A percentile compares a stretch with the other conserved stretches of the same genome.
Evolutionary conservation across 2,113 vertebrate species (phyloP).

Genomic region (Tragulus kanchil): DNA sequence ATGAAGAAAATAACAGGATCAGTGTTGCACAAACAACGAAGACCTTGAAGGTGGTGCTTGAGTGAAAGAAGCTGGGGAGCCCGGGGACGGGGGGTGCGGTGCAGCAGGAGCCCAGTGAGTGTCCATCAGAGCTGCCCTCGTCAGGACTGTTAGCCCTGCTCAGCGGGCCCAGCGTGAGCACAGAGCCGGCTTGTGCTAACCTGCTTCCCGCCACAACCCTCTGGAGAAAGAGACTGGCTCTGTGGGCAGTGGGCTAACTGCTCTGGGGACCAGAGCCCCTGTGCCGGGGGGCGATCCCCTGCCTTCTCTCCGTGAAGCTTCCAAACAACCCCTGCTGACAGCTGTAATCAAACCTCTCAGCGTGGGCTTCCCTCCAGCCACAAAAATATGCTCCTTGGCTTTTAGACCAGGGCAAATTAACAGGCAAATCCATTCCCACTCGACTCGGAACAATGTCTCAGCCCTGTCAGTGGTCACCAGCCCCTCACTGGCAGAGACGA

Average conservation of each 20-base stretch:
- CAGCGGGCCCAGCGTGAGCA: not conserved
- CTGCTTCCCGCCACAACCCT: not conserved
- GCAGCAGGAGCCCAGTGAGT: not conserved
- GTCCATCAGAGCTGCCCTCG: fast-evolving
- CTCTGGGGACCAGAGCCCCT: not conserved
- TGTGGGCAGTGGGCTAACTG: not conserved
- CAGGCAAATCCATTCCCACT: not conserved
- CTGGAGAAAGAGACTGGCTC: fast-evolving
- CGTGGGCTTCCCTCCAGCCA: not conserved
- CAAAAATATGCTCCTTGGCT: not conserved
- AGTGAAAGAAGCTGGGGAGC: fast-evolving
- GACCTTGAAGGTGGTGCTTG: not conserved
- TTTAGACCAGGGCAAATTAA: not conserved
- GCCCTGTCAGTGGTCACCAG: not conserved
- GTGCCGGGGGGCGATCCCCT: not conserved
- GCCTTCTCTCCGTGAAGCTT: not conserved
- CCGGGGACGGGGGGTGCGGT: fast-evolving
- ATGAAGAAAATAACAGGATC: not conserved
- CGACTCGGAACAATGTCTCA: not conserved
- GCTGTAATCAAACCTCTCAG: not conserved
- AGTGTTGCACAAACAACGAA: fast-evolving
- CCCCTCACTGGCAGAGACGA: not conserved
- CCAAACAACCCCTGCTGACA: not conserved
- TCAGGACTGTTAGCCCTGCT: fast-evolving
- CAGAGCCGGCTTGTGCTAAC: fast-evolving